Evolutionary conservation across 2,113 vertebrate genomes (phyloP).

Genomic region (Butorides virescens): DNA sequence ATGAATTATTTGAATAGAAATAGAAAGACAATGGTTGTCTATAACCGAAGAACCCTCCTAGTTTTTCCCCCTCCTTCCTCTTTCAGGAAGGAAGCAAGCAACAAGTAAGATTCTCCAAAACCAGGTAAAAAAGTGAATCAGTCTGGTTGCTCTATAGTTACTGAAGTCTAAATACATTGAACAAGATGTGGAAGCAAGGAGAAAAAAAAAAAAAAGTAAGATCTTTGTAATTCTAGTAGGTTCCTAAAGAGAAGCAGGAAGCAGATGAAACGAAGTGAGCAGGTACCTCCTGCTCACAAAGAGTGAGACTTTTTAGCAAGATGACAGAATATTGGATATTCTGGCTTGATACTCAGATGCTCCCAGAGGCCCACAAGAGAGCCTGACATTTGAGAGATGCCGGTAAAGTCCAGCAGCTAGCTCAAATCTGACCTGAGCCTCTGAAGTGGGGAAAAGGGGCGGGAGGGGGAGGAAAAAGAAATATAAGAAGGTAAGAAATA

Average conservation of each 20-base stretch:
- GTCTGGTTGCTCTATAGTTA: background rate
- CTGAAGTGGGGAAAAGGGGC: background rate
- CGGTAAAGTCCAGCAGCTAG: background rate
- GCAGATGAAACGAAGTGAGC: background rate
- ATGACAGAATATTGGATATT: background rate
- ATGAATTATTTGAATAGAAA: background rate
- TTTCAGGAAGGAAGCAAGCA: background rate
- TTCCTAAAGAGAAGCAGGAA: background rate
- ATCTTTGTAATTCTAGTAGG: background rate
- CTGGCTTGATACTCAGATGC: background rate
- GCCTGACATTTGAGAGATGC: background rate
- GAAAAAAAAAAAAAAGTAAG: background rate
- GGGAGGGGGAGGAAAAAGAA: background rate
- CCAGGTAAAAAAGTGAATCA: background rate
- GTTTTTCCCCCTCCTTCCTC: background rate
- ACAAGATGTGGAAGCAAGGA: background rate
- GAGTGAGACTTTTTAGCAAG: background rate
- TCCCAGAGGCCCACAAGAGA: background rate
- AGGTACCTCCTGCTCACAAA: background rate
- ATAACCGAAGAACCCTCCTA: background rate
- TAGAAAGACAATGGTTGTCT: background rate
- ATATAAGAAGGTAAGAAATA: background rate
- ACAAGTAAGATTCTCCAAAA: background rate
- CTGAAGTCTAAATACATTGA: background rate
- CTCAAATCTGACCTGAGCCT: background rate